phyloP scores from a whole-genome alignment of 1,140 invertebrate species.

The Kradibia gibbosae region DNA sequence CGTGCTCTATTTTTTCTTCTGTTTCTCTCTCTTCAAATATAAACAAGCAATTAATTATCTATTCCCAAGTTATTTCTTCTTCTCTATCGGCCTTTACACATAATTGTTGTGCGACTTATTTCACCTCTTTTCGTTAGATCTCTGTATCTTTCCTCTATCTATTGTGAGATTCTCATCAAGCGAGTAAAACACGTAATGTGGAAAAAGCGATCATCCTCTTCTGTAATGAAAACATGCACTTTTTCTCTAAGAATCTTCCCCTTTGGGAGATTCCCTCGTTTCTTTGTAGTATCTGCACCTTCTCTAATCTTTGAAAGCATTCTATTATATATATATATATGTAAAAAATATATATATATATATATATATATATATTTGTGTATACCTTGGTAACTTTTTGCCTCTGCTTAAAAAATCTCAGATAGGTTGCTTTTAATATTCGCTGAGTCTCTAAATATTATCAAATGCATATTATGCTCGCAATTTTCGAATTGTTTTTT shows the following conservation, averaged over 20 bases:
- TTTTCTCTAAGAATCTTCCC: neutral
- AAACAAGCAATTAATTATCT: constrained; percentile 45
- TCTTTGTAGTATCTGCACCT: constrained; percentile 58
- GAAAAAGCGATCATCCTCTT: neutral
- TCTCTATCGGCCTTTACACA: constrained; percentile 39
- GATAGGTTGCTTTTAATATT: constrained; percentile 40
- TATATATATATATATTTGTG: no score
- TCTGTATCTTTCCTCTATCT: constrained; percentile 29
- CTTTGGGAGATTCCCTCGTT: constrained; percentile 8
- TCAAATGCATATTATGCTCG: no score
- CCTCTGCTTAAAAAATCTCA: constrained; percentile 62
- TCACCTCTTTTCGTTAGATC: constrained; percentile 25
- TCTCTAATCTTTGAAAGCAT: constrained; percentile 51
- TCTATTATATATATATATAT: constrained; percentile 60
- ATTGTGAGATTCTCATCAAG: no score
- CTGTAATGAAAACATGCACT: constrained; percentile 42
- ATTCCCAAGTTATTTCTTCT: constrained; percentile 41
- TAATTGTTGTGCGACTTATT: constrained; percentile 38
- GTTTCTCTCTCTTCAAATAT: no score
- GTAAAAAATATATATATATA: no score
- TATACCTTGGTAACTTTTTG: constrained; percentile 65
- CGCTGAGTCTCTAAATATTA: constrained; percentile 6
- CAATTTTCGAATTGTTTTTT: no score
- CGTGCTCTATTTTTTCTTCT: constrained; percentile 34
- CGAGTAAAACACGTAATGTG: no score